Percentiles rank a stretch among this genome's conserved stretches.
phyloP scores from a whole-genome alignment of 1,140 invertebrate species.

The Cotesia typhae region DNA sequence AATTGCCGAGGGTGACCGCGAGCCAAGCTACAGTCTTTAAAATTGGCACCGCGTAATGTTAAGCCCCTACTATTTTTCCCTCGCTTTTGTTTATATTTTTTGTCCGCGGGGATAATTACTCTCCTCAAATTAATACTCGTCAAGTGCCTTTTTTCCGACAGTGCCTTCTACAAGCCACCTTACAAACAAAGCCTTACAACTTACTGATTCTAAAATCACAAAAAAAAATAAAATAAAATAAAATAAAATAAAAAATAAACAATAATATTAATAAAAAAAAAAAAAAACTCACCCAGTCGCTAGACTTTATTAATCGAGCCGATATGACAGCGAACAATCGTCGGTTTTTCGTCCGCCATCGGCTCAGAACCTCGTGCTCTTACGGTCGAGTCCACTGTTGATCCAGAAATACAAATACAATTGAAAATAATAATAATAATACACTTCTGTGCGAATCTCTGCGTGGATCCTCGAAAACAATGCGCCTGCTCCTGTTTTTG shows the following conservation, averaged over 20 bases:
- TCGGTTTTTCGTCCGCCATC: conserved; percentile 40
- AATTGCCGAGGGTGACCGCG: conserved; percentile 43
- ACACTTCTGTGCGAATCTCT: neutral
- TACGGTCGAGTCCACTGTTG: conserved; percentile 1
- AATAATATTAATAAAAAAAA: neutral
- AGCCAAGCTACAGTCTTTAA: conserved; percentile 48
- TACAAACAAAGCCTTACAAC: no score
- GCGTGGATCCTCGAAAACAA: neutral
- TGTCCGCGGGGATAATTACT: neutral
- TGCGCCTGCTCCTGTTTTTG: conserved; percentile 3
- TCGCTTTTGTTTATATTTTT: neutral
- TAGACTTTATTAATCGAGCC: conserved; percentile 39
- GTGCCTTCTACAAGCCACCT: no score
- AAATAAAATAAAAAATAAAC: no score
- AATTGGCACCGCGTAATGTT: conserved; percentile 46
- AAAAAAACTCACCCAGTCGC: conserved; percentile 39
- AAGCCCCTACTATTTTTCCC: conserved; percentile 1
- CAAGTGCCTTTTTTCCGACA: neutral
- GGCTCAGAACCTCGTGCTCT: conserved; percentile 29
- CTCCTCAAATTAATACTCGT: neutral
- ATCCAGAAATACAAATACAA: no score
- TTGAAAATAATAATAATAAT: no score
- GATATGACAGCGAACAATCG: conserved; percentile 41
- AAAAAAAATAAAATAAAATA: no score
- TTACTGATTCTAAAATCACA: no score